phyloP scores from a whole-genome alignment of 2,888 invertebrate species.

The Philhelius pedissequus region DNA sequence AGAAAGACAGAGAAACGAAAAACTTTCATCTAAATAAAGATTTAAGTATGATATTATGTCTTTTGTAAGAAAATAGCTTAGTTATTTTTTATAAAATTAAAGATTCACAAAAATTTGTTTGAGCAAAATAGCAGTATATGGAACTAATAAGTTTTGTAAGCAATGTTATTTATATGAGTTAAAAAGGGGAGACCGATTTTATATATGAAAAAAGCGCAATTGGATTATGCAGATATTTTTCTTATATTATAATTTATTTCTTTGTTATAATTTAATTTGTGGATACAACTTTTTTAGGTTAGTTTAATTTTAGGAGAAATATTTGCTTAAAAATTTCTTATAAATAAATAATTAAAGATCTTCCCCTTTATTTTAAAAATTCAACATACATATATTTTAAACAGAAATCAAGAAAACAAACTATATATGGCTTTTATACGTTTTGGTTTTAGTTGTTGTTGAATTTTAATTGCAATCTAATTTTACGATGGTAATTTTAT shows the following conservation, averaged over 20 bases:
- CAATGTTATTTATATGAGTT: background rate
- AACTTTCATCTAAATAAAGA: constrained; percentile 78
- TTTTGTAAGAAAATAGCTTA: constrained; percentile 6
- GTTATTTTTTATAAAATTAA: constrained; percentile 10
- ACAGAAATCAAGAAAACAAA: too few species aligned
- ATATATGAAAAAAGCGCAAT: constrained; percentile 25
- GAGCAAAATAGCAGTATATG: constrained; percentile 12
- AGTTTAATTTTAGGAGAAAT: constrained; percentile 13
- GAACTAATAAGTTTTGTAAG: background rate
- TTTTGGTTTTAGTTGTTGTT: too few species aligned
- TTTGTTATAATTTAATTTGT: background rate
- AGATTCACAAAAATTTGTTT: constrained; percentile 37
- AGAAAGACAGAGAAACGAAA: constrained; percentile 77
- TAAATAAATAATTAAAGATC: background rate
- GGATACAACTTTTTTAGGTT: background rate
- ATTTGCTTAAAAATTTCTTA: constrained; percentile 33
- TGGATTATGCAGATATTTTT: constrained; percentile 51
- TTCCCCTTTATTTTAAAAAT: background rate
- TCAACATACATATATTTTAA: too few species aligned
- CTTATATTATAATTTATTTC: background rate
- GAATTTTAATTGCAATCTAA: too few species aligned
- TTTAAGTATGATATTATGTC: constrained; percentile 75
- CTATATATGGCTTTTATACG: too few species aligned
- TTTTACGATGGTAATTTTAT: too few species aligned
- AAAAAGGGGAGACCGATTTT: constrained; percentile 48